Evolutionary conservation across 2,797 vertebrate species (phyloP).

Genomic region (Lepilemur septentrionalis): DNA sequence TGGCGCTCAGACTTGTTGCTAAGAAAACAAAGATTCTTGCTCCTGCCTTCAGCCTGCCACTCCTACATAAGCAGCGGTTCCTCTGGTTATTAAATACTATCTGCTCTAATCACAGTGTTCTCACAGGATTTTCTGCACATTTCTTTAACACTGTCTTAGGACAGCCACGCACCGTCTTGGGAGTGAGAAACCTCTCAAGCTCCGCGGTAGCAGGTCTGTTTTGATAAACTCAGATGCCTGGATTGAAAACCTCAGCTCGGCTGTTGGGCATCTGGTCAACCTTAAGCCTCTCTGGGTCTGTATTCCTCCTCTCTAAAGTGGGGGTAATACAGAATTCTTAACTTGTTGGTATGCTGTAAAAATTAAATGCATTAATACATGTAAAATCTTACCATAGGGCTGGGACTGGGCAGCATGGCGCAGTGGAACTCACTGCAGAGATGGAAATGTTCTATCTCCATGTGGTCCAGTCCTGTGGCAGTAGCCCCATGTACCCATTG

Average conservation of each 20-base stretch:
- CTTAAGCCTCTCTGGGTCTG: neutral
- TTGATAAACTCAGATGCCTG: neutral
- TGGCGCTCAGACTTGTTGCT: neutral
- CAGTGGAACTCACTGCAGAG: neutral
- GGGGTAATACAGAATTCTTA: neutral
- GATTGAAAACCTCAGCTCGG: neutral
- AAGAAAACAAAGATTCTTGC: neutral
- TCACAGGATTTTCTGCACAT: neutral
- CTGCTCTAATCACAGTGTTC: neutral
- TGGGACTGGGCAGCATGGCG: neutral
- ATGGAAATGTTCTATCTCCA: neutral
- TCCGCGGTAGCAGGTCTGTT: too few species aligned
- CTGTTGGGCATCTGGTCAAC: neutral
- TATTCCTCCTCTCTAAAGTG: neutral
- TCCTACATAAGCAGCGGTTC: constrained; percentile 1
- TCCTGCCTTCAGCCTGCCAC: neutral
- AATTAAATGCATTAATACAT: neutral
- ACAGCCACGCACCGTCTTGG: fast-evolving
- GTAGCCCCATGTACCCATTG: fast-evolving
- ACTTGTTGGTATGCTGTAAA: neutral
- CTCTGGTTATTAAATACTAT: neutral
- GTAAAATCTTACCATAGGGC: neutral
- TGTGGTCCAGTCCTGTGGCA: too few species aligned
- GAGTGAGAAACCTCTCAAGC: neutral
- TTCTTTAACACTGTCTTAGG: neutral